Base-by-base conservation (phyloP, 2,113 vertebrate species). In the Reinhardtius hippoglossoides region DNA sequence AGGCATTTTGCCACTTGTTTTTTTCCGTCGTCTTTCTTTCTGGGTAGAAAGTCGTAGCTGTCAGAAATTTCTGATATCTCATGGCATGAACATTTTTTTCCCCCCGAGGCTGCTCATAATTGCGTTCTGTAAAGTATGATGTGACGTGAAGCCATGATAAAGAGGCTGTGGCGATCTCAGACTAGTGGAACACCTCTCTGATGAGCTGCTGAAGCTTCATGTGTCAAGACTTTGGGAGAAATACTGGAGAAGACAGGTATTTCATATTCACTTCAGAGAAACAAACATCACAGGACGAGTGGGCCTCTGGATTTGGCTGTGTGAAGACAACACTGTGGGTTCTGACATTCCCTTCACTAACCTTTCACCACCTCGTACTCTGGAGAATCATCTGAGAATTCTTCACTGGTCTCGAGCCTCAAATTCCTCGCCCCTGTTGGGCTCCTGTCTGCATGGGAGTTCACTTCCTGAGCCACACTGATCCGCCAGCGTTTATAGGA, bases 291-390 rank as follows among this genome's bases (percentile, higher is more conserved):
- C 55, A 71, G 60, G 23, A 62, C 78, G 82, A 71, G 62, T 37
- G 64, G 70, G 74, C 64, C 76, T 54, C 4, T 61, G 13, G 63
- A 76, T 69, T 64, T 63, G 44, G 62, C 55, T 14, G 80, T 72
- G 58, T 74, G 74, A 66, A 83, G 77, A 75, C 64, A 67, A 67
- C 75, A 74, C 83, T 26, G 71, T 44, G 61, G 67, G 81, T 37
- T 76, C 52, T 81, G 85, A 74, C 80, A 82, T 87, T 73, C 70
- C 67, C 64, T 27, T 89, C 78, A 74, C 68, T 78, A 81, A 81
- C 82, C 86, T 78, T 78, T 75, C 78, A 84, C 46, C 76, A 73
- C 58, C 71, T 88, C 80, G 44, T 72, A 63, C 82, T 71, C 61
- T 48, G 48, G 66, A 88, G 57, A 71, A 70, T 78, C 50, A 62